Conservation (phyloP, 1,140 invertebrate genomes). For the Drosophila funebris region DNA sequence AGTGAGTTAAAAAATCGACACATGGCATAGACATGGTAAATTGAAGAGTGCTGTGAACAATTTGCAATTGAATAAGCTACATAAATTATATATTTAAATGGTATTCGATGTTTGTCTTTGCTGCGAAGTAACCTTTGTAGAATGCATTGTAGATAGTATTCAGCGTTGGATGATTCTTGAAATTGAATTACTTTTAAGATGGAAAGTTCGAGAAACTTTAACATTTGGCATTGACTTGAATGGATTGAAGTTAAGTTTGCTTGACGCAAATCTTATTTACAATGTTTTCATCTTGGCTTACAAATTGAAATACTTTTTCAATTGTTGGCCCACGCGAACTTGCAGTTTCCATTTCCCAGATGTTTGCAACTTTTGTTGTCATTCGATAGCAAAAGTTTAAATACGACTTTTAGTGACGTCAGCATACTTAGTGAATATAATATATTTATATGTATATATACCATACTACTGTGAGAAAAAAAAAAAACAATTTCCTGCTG, state of each 20-base stretch:
- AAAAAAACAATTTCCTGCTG: background rate
- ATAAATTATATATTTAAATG: conserved; percentile 14
- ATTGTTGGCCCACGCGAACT: conserved; percentile 29
- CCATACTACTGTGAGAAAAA: too few relatives aligned
- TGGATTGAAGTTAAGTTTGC: conserved; percentile 29
- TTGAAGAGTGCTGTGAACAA: background rate
- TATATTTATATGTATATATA: background rate
- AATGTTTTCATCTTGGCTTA: conserved; percentile 34
- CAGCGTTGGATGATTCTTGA: conserved; percentile 1
- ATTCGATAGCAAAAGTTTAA: conserved; percentile 33
- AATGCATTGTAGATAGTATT: background rate
- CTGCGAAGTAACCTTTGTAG: background rate
- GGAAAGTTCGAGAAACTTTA: conserved; percentile 15
- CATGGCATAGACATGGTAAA: background rate
- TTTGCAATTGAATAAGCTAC: background rate
- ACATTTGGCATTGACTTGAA: conserved; percentile 20
- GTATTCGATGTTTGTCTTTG: background rate
- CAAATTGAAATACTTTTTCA: conserved; percentile 73
- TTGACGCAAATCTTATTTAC: conserved; percentile 45
- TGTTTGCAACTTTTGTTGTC: conserved; percentile 35
- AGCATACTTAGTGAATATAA: background rate
- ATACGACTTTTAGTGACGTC: conserved; percentile 10
- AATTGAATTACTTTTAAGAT: conserved; percentile 17
- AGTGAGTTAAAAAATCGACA: background rate
- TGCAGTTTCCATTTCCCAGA: conserved; percentile 14